Evolutionary conservation across 2,888 invertebrate species (phyloP).

Genomic region (Steinernema scapterisci): DNA sequence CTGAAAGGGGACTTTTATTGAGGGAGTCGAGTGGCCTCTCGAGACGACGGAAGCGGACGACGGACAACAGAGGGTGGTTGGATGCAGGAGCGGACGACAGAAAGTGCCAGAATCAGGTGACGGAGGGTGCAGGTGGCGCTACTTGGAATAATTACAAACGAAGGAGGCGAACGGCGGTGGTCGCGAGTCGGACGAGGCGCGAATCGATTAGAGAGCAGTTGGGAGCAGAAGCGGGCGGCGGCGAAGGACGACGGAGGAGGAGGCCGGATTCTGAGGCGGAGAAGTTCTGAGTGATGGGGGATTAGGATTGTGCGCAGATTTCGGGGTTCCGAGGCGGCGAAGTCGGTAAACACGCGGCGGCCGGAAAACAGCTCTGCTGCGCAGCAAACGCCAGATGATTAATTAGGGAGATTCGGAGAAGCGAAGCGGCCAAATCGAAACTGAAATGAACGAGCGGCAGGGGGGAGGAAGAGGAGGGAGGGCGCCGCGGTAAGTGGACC

Average conservation of each 20-base stretch:
- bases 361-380: neutral
- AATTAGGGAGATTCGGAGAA: slow-evolving; percentile 23
- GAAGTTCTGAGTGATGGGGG: slow-evolving; percentile 18
- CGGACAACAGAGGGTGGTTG: neutral
- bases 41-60: neutral
- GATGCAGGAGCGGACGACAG: neutral
- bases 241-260: neutral
- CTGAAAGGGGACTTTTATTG: neutral
- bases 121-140: slow-evolving; percentile 24
- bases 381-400: slow-evolving; percentile 15
- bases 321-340: neutral
- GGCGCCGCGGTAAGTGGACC: neutral
- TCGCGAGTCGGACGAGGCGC: slow-evolving; percentile 3
- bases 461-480: neutral
- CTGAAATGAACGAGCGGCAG: neutral
- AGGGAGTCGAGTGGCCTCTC: neutral
- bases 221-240: neutral
- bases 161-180: neutral
- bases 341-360: neutral
- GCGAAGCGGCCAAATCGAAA: neutral
- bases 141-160: slow-evolving; percentile 25
- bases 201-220: neutral
- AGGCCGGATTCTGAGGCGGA: slow-evolving; percentile 8
- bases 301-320: slow-evolving; percentile 5
- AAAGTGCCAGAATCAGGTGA: neutral